Percentiles rank a stretch among this genome's conserved stretches.
Conservation (phyloP, 2,797 vertebrate species). For the Argentina silus region DNA sequence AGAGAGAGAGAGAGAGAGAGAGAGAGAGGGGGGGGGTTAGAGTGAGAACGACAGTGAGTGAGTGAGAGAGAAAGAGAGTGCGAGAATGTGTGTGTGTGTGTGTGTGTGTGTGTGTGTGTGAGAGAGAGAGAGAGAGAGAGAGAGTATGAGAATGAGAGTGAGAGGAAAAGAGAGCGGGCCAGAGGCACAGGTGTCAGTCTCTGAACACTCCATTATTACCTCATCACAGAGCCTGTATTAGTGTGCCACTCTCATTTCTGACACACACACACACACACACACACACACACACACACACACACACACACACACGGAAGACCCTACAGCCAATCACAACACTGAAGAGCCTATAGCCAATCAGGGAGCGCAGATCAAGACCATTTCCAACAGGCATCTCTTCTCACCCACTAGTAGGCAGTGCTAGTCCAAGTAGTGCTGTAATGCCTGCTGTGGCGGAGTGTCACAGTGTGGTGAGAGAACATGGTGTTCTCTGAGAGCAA, state of each 20-base stretch:
- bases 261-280: constrained; percentile 41
- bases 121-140: constrained; percentile 33
- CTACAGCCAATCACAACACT: not conserved
- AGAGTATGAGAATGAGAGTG: not conserved
- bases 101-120: not conserved
- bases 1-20: constrained; percentile 48
- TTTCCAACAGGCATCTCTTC: constrained; percentile 15
- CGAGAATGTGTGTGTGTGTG: not conserved
- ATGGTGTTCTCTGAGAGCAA: not conserved
- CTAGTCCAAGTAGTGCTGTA: not conserved
- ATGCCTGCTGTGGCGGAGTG: not conserved
- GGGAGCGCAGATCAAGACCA: constrained; percentile 2
- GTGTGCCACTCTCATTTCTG: constrained; percentile 47
- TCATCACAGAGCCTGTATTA: constrained; percentile 69
- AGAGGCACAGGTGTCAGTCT: constrained; percentile 74
- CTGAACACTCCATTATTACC: constrained; percentile 71
- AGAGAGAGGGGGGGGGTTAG: constrained; percentile 30
- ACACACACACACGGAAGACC: constrained; percentile 57
- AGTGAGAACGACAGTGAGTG: not conserved
- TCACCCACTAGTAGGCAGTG: constrained; percentile 8
- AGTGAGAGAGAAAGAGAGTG: not conserved
- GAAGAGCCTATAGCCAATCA: not conserved
- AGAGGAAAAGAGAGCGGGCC: constrained; percentile 33
- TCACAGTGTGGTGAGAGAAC: not conserved
- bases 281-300: constrained; percentile 51